These are phyloP conservation scores for Hylaeus anthracinus DNA, from an alignment of 1,140 invertebrate genomes.

Conservation along the genomic window DNA sequence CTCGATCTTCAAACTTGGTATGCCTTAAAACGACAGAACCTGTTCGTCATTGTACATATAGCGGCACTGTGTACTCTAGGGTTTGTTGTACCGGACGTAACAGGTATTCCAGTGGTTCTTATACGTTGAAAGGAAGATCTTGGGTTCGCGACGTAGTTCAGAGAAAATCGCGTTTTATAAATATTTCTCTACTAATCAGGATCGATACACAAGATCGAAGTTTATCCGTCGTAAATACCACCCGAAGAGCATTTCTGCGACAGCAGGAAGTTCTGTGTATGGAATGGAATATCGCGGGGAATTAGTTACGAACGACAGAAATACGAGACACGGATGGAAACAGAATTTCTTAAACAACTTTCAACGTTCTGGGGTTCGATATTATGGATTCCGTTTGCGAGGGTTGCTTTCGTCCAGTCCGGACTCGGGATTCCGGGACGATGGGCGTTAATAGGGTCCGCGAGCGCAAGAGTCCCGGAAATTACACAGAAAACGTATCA, in stretches of 20 bases:
- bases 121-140: no score
- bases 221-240: no score
- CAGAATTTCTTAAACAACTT: slow-evolving; percentile 5
- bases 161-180: no score
- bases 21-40: not conserved
- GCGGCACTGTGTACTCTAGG: not conserved
- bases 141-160: no score
- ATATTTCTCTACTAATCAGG: no score
- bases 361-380: not conserved
- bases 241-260: no score
- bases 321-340: not conserved
- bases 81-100: no score
- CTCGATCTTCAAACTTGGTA: not conserved
- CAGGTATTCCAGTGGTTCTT: no score
- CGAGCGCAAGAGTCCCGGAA: slow-evolving; percentile 13
- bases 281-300: not conserved
- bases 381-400: slow-evolving; percentile 14
- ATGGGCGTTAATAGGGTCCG: not conserved
- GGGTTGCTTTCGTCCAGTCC: not conserved
- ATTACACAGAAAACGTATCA: slow-evolving; percentile 32
- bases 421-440: not conserved
- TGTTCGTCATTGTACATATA: not conserved
- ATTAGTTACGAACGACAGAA: not conserved
- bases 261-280: no score
- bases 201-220: no score